A percentile compares a stretch with the other conserved stretches of the same genome.
These are phyloP conservation scores for Chrysochloris asiatica DNA, from an alignment of 2,113 vertebrate genomes.

Conservation along the genomic window DNA sequence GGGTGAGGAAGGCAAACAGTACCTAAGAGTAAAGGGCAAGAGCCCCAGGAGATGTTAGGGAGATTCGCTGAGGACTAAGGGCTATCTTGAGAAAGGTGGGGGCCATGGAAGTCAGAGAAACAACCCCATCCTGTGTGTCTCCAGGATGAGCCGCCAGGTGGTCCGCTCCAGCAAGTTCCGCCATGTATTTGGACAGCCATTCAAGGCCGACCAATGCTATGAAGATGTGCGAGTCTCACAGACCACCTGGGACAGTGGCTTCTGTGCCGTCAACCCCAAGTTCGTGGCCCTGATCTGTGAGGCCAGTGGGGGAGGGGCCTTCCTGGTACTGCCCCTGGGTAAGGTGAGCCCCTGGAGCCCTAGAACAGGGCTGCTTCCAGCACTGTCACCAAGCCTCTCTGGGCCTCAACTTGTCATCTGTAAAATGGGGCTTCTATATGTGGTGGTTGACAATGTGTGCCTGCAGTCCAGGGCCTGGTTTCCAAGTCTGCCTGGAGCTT, in stretches of 20 bases:
- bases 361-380: too few species aligned
- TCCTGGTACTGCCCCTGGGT: constrained; percentile 90
- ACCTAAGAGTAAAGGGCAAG: not conserved
- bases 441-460: not conserved
- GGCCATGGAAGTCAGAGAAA: not conserved
- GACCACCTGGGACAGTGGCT: constrained; percentile 96
- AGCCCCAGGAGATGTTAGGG: not conserved
- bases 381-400: not conserved
- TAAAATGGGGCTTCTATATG: not conserved
- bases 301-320: constrained; percentile 93
- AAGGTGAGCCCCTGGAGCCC: constrained; percentile 85
- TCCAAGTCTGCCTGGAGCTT: not conserved
- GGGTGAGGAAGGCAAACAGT: not conserved
- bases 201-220: constrained; percentile 93
- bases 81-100: not conserved
- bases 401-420: not conserved
- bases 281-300: constrained; percentile 95
- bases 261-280: constrained; percentile 93
- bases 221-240: constrained; percentile 94
- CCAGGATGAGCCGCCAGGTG: constrained; percentile 90
- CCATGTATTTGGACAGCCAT: constrained; percentile 91
- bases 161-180: constrained; percentile 94
- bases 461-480: not conserved
- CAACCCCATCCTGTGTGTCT: not conserved
- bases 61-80: not conserved